Percentiles rank a stretch among this genome's conserved stretches.
These are phyloP conservation scores for Rhorus exstirpatorius DNA, from an alignment of 2,888 invertebrate genomes.

Conservation along the genomic window DNA sequence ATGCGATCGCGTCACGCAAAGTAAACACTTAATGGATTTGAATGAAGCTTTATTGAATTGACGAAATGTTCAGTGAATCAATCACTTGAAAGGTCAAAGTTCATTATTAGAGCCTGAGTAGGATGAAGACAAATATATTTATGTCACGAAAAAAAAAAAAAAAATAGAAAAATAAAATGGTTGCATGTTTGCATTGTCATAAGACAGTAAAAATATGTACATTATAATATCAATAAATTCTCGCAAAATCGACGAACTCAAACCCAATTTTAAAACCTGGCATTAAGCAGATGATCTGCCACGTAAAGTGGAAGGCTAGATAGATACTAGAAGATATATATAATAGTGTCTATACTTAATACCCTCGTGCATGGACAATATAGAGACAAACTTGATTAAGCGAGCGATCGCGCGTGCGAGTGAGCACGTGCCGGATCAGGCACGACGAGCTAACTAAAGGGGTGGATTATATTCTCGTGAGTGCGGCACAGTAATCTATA, in stretches of 20 bases:
- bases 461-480: conserved; percentile 66
- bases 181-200: too few species aligned
- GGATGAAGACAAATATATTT: too few species aligned
- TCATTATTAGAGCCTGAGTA: too few species aligned
- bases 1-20: too few species aligned
- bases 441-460: conserved; percentile 63
- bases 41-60: too few species aligned
- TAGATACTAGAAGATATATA: conserved; percentile 40
- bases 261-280: neutral
- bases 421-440: conserved; percentile 63
- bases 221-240: too few species aligned
- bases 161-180: too few species aligned
- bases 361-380: conserved; percentile 61
- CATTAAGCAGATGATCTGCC: conserved; percentile 4
- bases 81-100: too few species aligned
- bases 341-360: conserved; percentile 44
- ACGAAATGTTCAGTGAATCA: too few species aligned
- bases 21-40: too few species aligned
- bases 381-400: conserved; percentile 62
- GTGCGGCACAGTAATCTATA: conserved; percentile 47
- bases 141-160: too few species aligned
- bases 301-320: conserved; percentile 31
- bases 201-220: too few species aligned
- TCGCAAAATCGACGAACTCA: neutral
- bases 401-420: conserved; percentile 54